Conservation (phyloP, 2,888 invertebrate genomes). For the Morinoia aosen region DNA sequence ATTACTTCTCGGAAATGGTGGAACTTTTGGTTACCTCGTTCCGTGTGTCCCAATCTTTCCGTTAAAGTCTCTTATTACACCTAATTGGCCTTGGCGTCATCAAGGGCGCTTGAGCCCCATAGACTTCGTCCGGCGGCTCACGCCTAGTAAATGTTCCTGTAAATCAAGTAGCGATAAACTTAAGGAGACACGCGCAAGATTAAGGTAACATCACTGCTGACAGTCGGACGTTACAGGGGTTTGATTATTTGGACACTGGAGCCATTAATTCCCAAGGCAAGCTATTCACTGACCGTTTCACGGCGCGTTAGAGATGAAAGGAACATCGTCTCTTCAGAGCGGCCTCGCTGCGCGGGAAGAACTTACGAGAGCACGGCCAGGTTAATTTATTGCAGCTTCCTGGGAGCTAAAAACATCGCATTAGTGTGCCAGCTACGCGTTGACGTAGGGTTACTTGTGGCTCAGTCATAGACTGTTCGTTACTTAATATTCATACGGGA, state of each 20-base stretch:
- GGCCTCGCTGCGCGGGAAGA: neutral
- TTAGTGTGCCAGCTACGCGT: neutral
- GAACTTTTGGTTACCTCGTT: neutral
- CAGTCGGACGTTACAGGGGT: neutral
- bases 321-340: neutral
- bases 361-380: neutral
- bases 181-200: neutral
- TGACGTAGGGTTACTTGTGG: neutral
- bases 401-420: neutral
- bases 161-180: conserved; percentile 17
- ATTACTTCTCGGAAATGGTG: neutral
- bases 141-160: neutral
- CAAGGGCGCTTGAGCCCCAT: neutral
- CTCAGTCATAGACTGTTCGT: no score
- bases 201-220: neutral
- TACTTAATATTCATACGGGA: no score
- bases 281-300: neutral
- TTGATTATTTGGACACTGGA: neutral
- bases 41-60: neutral
- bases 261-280: neutral
- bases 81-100: neutral
- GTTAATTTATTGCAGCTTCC: neutral
- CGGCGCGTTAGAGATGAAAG: neutral
- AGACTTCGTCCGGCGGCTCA: neutral
- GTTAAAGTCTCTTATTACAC: neutral